Evolutionary conservation across 2,797 vertebrate genomes (phyloP).

Genomic region (Dendrocincla tyrannina): DNA sequence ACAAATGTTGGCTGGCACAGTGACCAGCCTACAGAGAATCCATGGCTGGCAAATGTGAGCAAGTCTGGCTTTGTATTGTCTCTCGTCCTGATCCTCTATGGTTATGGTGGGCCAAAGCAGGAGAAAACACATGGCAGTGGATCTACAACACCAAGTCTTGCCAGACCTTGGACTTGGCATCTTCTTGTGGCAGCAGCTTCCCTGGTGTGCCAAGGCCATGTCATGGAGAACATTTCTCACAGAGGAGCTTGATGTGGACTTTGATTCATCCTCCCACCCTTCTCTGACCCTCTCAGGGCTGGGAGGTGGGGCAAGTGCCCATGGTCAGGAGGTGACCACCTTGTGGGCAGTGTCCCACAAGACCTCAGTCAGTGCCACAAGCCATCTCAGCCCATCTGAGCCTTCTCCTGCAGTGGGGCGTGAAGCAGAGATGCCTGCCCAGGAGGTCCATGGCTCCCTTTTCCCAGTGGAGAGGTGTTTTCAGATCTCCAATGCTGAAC

Average conservation of each 20-base stretch:
- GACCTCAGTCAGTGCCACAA: not conserved
- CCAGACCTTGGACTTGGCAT: not conserved
- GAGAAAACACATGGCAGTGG: not conserved
- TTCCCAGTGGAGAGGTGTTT: not conserved
- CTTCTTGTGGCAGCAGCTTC: not conserved
- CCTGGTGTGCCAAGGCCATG: fast-evolving
- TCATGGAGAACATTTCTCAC: not conserved
- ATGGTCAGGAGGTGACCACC: not conserved
- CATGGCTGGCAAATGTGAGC: not conserved
- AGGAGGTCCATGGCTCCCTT: not conserved
- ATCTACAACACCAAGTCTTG: not conserved
- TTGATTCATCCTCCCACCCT: not conserved
- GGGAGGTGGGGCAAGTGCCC: not conserved
- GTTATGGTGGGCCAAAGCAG: not conserved
- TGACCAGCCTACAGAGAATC: not conserved
- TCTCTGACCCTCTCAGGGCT: not conserved
- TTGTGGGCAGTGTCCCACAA: not conserved
- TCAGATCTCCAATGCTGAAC: not conserved
- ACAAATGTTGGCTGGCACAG: not conserved
- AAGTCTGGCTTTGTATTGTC: not conserved
- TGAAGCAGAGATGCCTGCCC: not conserved
- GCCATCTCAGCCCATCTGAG: not conserved
- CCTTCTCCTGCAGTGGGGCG: not conserved
- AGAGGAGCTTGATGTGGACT: not conserved
- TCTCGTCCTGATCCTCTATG: not conserved